These are phyloP conservation scores for Melangyna quadrimaculata DNA, from an alignment of 2,888 invertebrate species.

Conservation along the genomic window DNA sequence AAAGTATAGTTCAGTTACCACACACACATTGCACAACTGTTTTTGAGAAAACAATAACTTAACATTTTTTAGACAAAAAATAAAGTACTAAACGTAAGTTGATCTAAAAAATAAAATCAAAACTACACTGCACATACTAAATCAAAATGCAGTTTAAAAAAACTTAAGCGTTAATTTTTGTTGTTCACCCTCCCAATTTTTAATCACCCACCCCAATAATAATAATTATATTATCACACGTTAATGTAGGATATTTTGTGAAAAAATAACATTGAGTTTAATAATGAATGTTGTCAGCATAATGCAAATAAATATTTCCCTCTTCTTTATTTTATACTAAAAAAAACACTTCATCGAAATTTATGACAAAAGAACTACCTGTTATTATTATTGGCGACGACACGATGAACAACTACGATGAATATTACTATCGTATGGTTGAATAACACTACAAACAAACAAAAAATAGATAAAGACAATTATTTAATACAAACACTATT, in stretches of 20 bases:
- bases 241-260: constrained; percentile 61
- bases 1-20: constrained; percentile 26
- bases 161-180: constrained; percentile 27
- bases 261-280: constrained; percentile 44
- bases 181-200: constrained; percentile 18
- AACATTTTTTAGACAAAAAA: constrained; percentile 39
- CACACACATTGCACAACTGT: constrained; percentile 55
- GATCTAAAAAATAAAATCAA: constrained; percentile 23
- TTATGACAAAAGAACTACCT: constrained; percentile 44
- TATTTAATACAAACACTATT: not conserved
- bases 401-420: constrained; percentile 58
- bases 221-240: constrained; percentile 25
- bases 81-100: constrained; percentile 61
- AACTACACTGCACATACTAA: constrained; percentile 56
- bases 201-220: constrained; percentile 38
- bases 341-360: constrained; percentile 27
- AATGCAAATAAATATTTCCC: constrained; percentile 37
- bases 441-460: constrained; percentile 24
- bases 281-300: constrained; percentile 63
- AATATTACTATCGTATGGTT: constrained; percentile 63
- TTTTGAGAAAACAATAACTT: constrained; percentile 20
- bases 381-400: constrained; percentile 63
- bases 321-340: constrained; percentile 43
- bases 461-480: not conserved
- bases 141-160: constrained; percentile 59